Conservation (phyloP, 2,888 invertebrate species). For the Exephanes ischioxanthus region DNA sequence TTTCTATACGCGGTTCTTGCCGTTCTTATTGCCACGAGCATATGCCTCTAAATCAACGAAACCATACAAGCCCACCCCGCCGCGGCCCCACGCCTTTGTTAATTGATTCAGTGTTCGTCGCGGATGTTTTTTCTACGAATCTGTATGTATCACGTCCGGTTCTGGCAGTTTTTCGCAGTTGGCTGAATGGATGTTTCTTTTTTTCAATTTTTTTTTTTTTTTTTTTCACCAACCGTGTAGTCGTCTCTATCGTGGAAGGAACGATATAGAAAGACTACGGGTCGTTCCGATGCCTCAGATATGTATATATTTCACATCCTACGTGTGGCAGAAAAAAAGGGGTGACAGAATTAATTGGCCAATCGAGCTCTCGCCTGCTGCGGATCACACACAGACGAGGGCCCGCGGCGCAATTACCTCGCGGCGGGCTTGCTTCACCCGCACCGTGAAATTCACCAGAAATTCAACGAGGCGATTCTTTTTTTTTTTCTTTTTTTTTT, state of each 20-base stretch:
- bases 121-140: slow-evolving; percentile 31
- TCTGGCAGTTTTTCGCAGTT: slow-evolving; percentile 44
- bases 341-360: slow-evolving; percentile 63
- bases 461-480: slow-evolving; percentile 31
- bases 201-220: slow-evolving; percentile 29
- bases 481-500: slow-evolving; percentile 8
- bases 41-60: slow-evolving; percentile 54
- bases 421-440: slow-evolving; percentile 26
- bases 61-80: background rate
- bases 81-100: background rate
- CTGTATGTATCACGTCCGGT: slow-evolving; percentile 8
- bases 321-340: slow-evolving; percentile 30
- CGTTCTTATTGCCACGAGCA: slow-evolving; percentile 33
- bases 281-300: slow-evolving; percentile 14
- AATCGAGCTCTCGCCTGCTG: slow-evolving; percentile 53
- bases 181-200: background rate
- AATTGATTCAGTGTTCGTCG: slow-evolving; percentile 49
- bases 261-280: slow-evolving; percentile 18
- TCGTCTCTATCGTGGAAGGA: slow-evolving; percentile 28
- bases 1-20: slow-evolving; percentile 25
- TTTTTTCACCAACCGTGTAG: background rate
- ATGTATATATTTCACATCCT: slow-evolving; percentile 7
- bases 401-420: slow-evolving; percentile 49
- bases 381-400: slow-evolving; percentile 38
- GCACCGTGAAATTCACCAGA: slow-evolving; percentile 52